These are phyloP conservation scores for Onthophagus sagittarius DNA, from an alignment of 2,888 invertebrate species.

Conservation along the genomic window DNA sequence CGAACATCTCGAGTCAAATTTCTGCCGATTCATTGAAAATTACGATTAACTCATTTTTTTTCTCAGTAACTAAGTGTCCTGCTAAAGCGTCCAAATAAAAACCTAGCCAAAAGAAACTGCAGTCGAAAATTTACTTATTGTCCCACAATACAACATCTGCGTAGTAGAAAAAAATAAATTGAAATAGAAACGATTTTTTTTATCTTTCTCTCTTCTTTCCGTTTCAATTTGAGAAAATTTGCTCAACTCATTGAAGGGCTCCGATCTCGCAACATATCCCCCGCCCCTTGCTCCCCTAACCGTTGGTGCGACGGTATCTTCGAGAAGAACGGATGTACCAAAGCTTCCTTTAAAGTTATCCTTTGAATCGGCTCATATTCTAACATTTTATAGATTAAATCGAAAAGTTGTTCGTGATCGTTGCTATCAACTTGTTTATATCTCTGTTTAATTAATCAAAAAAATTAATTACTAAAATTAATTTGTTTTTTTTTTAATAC, in stretches of 20 bases:
- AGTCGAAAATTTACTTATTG: constrained; percentile 17
- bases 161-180: constrained; percentile 5
- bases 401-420: constrained; percentile 91
- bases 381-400: constrained; percentile 91
- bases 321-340: constrained; percentile 90
- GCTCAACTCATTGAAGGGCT: constrained; percentile 67
- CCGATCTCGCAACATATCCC: constrained; percentile 58
- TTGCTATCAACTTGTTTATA: constrained; percentile 84
- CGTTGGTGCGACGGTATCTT: constrained; percentile 76
- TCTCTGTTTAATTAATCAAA: constrained; percentile 59
- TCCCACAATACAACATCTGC: constrained; percentile 11
- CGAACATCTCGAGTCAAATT: no score
- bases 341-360: constrained; percentile 81
- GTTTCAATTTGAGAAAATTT: constrained; percentile 41
- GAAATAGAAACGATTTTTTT: constrained; percentile 5
- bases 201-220: neutral
- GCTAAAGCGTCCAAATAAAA: neutral
- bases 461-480: constrained; percentile 10
- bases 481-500: constrained; percentile 37
- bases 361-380: constrained; percentile 94
- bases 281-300: constrained; percentile 57
- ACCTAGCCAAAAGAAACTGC: neutral
- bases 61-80: neutral
- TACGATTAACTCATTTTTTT: neutral
- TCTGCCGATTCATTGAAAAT: neutral